Conservation (phyloP, 2,888 invertebrate genomes). For the Drosophila imparisetae region DNA sequence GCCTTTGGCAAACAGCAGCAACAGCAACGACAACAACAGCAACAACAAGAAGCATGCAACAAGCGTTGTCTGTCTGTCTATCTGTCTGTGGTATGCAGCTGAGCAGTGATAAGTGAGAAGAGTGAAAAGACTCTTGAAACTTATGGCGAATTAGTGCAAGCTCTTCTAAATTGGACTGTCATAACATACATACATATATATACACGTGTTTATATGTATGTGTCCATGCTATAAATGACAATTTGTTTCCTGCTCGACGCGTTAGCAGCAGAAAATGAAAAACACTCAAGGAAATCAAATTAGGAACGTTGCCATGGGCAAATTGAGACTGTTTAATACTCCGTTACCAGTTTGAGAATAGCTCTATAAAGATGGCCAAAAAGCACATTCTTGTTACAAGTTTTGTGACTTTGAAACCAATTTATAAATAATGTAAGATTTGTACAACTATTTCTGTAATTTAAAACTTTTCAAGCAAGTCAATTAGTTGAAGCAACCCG, state of each 20-base stretch:
- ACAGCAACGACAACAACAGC: slow-evolving; percentile 2
- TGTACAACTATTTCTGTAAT: neutral
- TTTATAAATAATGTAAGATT: neutral
- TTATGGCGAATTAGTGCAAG: slow-evolving; percentile 78
- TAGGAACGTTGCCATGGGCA: neutral
- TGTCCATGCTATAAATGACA: slow-evolving; percentile 7
- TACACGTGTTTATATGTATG: neutral
- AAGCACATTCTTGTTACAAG: neutral
- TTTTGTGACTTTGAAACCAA: neutral
- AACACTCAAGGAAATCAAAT: slow-evolving; percentile 15
- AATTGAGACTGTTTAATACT: neutral
- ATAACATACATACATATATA: slow-evolving; percentile 10
- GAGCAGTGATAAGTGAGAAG: slow-evolving; percentile 29
- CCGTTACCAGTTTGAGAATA: neutral
- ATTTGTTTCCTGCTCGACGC: slow-evolving; percentile 46
- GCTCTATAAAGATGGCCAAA: neutral
- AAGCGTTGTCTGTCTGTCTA: slow-evolving; percentile 51
- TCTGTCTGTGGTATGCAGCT: slow-evolving; percentile 52
- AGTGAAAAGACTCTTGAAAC: slow-evolving; percentile 62
- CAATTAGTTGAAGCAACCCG: neutral
- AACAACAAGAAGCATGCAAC: slow-evolving; percentile 60
- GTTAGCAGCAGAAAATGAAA: slow-evolving; percentile 11
- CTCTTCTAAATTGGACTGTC: slow-evolving; percentile 67
- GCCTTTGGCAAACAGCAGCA: slow-evolving; percentile 28
- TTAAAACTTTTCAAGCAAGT: neutral